phyloP scores from a whole-genome alignment of 2,888 invertebrate species.

The Ochropleura leucogaster region DNA sequence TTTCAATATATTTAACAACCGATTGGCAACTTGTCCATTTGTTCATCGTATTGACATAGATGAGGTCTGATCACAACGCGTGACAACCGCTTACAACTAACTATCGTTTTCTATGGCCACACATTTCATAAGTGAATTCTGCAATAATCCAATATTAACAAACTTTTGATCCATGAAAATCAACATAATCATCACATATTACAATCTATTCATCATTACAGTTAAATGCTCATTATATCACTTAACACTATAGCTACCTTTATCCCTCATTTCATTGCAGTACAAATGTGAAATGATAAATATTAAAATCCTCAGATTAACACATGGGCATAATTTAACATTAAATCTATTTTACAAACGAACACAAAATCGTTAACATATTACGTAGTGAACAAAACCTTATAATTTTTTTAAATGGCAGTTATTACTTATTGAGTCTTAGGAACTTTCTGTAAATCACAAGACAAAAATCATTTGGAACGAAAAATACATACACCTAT shows the following conservation, averaged over 20 bases:
- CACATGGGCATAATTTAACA: slow-evolving; percentile 63
- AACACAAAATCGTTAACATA: slow-evolving; percentile 76
- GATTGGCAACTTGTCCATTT: slow-evolving; percentile 64
- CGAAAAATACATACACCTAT: slow-evolving; percentile 42
- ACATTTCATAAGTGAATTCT: slow-evolving; percentile 65
- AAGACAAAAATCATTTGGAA: slow-evolving; percentile 69
- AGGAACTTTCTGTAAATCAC: slow-evolving; percentile 88
- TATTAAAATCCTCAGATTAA: slow-evolving; percentile 50
- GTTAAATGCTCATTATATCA: slow-evolving; percentile 72
- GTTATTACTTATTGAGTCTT: slow-evolving; percentile 83
- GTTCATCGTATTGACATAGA: slow-evolving; percentile 59
- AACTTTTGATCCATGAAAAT: slow-evolving; percentile 66
- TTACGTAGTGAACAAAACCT: slow-evolving; percentile 73
- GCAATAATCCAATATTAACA: slow-evolving; percentile 49
- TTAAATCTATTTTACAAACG: slow-evolving; percentile 70
- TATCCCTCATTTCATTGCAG: slow-evolving; percentile 43
- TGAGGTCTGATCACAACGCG: slow-evolving; percentile 48
- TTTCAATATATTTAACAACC: slow-evolving; percentile 65
- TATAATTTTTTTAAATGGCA: slow-evolving; percentile 80
- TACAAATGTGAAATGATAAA: slow-evolving; percentile 55
- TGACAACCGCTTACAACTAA: slow-evolving; percentile 54
- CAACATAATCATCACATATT: slow-evolving; percentile 58
- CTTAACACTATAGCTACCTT: slow-evolving; percentile 71
- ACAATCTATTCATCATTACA: slow-evolving; percentile 60
- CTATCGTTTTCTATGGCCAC: slow-evolving; percentile 68